A percentile compares a stretch with the other conserved stretches of the same genome.
Conservation (phyloP, 2,113 vertebrate species). For the Chionodraco myersi region DNA sequence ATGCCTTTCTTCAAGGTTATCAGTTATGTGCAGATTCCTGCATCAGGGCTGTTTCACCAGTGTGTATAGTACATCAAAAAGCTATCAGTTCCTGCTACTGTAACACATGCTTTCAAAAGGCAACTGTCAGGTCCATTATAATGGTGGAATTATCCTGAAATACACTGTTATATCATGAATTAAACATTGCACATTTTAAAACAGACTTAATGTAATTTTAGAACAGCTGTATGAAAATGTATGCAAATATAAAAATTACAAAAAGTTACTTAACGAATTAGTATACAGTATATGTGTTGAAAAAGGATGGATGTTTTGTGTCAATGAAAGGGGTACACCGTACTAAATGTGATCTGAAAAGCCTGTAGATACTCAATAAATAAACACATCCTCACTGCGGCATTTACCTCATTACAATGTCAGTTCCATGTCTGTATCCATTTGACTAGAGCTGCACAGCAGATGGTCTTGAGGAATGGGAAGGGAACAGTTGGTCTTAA, state of each 20-base stretch:
- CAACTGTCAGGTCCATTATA: not conserved
- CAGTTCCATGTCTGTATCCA: constrained; percentile 12
- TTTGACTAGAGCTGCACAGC: constrained; percentile 39
- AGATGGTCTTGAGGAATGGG: constrained; percentile 65
- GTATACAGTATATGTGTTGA: not conserved
- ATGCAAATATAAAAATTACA: too few species aligned
- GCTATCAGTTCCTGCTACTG: constrained; percentile 33
- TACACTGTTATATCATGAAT: not conserved
- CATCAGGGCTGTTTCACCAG: constrained; percentile 53
- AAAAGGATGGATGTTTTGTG: not conserved
- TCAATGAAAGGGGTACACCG: not conserved
- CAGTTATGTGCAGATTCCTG: constrained; percentile 42
- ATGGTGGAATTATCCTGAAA: not conserved
- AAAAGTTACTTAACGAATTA: too few species aligned
- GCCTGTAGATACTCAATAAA: not conserved
- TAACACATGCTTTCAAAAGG: constrained; percentile 35
- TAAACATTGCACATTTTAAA: too few species aligned
- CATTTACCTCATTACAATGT: constrained; percentile 7
- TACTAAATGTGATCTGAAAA: not conserved
- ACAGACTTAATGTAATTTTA: too few species aligned
- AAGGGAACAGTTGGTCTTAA: constrained; percentile 76
- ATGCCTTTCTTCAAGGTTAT: constrained; percentile 67
- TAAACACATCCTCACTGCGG: not conserved
- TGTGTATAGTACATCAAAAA: constrained; percentile 63
- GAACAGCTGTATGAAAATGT: too few species aligned